Evolutionary conservation across 2,113 vertebrate species (phyloP).

Genomic region (Phodopus roborovskii): DNA sequence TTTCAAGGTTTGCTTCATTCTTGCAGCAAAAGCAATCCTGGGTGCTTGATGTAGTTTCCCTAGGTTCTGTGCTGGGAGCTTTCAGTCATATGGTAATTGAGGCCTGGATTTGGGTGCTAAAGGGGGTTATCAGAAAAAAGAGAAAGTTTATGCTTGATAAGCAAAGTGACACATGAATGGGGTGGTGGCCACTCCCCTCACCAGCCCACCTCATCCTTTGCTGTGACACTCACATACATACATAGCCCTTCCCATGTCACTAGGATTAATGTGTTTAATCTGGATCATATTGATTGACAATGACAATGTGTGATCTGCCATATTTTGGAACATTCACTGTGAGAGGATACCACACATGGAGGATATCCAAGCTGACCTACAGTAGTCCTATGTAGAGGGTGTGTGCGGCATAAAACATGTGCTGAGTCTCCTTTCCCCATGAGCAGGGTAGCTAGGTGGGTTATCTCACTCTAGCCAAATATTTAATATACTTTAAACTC

Average conservation of each 20-base stretch:
- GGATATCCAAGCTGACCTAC: neutral
- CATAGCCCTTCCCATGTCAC: rapidly evolving
- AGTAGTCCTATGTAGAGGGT: too few relatives aligned
- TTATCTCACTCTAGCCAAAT: neutral
- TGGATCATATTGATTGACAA: too few relatives aligned
- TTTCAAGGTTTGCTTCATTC: neutral
- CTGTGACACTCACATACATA: neutral
- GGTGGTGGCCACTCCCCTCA: rapidly evolving
- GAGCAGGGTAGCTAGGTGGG: neutral
- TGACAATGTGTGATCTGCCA: too few relatives aligned
- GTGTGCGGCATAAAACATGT: neutral
- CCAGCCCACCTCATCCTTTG: neutral
- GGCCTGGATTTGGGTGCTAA: neutral
- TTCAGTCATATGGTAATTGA: neutral
- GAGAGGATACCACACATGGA: neutral
- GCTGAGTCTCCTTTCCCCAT: too few relatives aligned
- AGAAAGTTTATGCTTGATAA: neutral
- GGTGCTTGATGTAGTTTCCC: too few relatives aligned
- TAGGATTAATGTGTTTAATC: neutral
- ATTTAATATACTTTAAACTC: neutral
- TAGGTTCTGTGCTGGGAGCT: neutral
- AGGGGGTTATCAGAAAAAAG: neutral
- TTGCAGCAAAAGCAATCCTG: neutral
- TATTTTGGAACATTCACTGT: too few relatives aligned
- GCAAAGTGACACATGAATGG: neutral